Evolutionary conservation across 2,113 vertebrate species (phyloP), one percentile per base, ranked within the genome.

Genomic region (Dipodomys stephensi): DNA sequence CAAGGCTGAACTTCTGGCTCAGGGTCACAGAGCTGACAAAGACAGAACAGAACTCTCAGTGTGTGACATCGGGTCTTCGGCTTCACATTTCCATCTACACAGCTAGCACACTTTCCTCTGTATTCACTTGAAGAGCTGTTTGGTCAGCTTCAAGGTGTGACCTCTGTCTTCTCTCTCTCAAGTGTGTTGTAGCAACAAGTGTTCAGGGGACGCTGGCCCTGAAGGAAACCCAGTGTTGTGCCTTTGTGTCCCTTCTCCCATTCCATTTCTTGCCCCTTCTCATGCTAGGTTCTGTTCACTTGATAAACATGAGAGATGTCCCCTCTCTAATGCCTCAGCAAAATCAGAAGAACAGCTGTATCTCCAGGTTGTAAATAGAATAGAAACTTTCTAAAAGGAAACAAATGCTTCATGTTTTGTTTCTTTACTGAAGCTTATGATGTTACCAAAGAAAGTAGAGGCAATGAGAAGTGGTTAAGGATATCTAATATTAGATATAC

Each of bases 301-400:
- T 28, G 22, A 1, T 72, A 73, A 82, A 68, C 27, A 4, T 39
- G 44, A 46, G 12, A 49, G 18, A 18, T 22, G 22, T 65, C 84
- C 76, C n/a, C 39, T 82, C 39, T 71, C 35, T 13, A 80, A 4
- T 39, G 68, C 39, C 81, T 90, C 35, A 9, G 57, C 57, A 69
- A 72, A 71, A 77, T 84, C 57, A 82, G 72, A 72, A 83, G 32
- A 73, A n/a, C 32, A 87, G 19, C 9, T 71, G 1, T 30, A 30
- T 65, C 57, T 94, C 91, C 44, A 91, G 25, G 91, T 53, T 46
- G 72, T 74, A 96, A 90, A 81, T 23, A 88, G 46, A 73, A 82
- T 73, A 68, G 22, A 82, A 77, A 80, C 19, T 30, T 62, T 77
- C 77, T 64, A 81, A 53, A 84, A 44, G 49, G 85, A 65, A 83